Evolutionary conservation across 1,140 invertebrate genomes (phyloP).

Genomic region (Prorops nasuta): DNA sequence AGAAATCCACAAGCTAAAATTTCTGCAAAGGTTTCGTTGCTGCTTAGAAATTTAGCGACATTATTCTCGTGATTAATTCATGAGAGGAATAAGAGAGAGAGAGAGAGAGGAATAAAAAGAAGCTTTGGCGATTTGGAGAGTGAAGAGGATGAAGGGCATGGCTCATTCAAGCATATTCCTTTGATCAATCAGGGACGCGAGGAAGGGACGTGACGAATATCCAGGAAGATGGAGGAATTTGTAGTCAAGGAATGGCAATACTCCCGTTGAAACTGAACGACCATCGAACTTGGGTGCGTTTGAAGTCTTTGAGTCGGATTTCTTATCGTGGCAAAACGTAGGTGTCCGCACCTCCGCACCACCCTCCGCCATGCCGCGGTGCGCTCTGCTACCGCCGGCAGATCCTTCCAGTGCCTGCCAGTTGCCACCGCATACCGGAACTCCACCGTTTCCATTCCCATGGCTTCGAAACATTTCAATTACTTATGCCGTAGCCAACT

Average conservation of each 20-base stretch:
- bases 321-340: neutral
- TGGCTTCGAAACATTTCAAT: constrained; percentile 23
- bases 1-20: too few species aligned
- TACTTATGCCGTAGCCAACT: constrained; percentile 15
- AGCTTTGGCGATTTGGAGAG: constrained; percentile 17
- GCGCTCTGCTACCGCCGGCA: too few species aligned
- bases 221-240: too few species aligned
- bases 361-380: too few species aligned
- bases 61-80: too few species aligned
- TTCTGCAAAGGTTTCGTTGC: too few species aligned
- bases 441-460: constrained; percentile 10
- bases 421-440: neutral
- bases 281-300: constrained; percentile 7
- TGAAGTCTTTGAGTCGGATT: constrained; percentile 4
- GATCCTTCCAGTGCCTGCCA: constrained; percentile 10
- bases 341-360: neutral
- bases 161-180: constrained; percentile 10
- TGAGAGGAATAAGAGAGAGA: too few species aligned
- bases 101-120: too few species aligned
- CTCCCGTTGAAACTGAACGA: too few species aligned
- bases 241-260: too few species aligned
- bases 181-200: constrained; percentile 20
- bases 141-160: constrained; percentile 1
- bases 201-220: constrained; percentile 18
- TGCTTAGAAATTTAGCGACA: too few species aligned